Percentiles rank a stretch among this genome's conserved stretches.
These are phyloP conservation scores for Suricata suricatta DNA, from an alignment of 2,113 vertebrate genomes.

Conservation along the genomic window DNA sequence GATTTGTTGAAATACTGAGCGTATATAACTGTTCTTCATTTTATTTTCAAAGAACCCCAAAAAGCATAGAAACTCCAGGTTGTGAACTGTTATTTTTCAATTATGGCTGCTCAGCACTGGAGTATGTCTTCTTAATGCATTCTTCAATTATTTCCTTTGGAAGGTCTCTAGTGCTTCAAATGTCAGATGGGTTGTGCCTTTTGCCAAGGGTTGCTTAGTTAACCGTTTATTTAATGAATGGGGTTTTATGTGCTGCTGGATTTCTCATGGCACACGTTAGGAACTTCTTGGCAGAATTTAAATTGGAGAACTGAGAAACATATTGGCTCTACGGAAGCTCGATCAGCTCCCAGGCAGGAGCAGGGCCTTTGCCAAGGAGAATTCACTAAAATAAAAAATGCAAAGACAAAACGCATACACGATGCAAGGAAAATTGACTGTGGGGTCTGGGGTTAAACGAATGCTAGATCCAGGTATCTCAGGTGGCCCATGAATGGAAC, in stretches of 20 bases:
- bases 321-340: conserved; percentile 72
- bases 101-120: conserved; percentile 30
- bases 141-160: conserved; percentile 81
- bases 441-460: conserved; percentile 27
- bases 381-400: conserved; percentile 75
- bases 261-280: conserved; percentile 80
- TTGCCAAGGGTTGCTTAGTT: conserved; percentile 79
- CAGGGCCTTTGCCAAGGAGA: conserved; percentile 66
- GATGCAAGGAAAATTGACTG: conserved; percentile 55
- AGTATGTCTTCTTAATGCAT: conserved; percentile 66
- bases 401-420: conserved; percentile 46
- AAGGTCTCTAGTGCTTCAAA: conserved; percentile 60
- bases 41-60: conserved; percentile 18
- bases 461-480: neutral
- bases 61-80: neutral
- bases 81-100: conserved; percentile 60
- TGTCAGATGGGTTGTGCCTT: conserved; percentile 78
- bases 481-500: conserved; percentile 14
- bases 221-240: conserved; percentile 79
- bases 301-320: conserved; percentile 76
- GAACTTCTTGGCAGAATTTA: conserved; percentile 82
- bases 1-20: neutral
- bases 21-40: neutral
- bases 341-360: conserved; percentile 62
- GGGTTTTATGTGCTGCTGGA: conserved; percentile 62